Conservation (phyloP, 2,888 invertebrate genomes). For the Amblyjoppa proteus region DNA sequence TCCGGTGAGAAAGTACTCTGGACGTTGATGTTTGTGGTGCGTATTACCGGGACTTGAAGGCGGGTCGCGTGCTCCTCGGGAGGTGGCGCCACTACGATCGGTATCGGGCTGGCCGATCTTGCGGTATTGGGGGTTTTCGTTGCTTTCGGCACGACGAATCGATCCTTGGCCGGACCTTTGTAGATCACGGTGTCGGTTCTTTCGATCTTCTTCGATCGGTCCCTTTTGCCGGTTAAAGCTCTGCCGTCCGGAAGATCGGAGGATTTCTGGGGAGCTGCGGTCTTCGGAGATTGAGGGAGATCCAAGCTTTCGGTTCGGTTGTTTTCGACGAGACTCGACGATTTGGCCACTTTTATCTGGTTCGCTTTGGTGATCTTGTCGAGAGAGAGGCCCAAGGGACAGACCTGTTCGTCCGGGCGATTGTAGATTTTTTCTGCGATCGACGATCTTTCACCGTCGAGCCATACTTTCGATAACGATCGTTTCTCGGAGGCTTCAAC, state of each 20-base stretch:
- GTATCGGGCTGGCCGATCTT: conserved; percentile 41
- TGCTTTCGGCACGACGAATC: conserved; percentile 37
- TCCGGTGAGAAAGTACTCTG: conserved; percentile 71
- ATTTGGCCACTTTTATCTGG: background rate
- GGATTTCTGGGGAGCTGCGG: background rate
- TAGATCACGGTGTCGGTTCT: conserved; percentile 80
- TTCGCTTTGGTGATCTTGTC: conserved; percentile 27
- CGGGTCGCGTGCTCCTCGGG: conserved; percentile 64
- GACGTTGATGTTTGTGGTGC: conserved; percentile 72
- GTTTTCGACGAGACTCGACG: background rate
- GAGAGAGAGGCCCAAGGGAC: conserved; percentile 54
- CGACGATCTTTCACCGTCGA: background rate
- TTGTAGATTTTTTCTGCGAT: conserved; percentile 9
- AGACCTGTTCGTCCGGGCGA: conserved; percentile 32
- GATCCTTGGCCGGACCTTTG: conserved; percentile 74
- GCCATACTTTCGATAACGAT: background rate
- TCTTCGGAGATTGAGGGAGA: background rate
- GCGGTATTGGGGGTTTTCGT: conserved; percentile 3
- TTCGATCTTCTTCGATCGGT: conserved; percentile 72
- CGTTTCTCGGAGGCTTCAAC: conserved; percentile 19
- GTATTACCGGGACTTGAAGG: conserved; percentile 71
- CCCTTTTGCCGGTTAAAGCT: background rate
- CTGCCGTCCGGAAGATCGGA: background rate
- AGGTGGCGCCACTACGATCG: conserved; percentile 60
- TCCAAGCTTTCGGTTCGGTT: background rate